Conservation (phyloP, 2,888 invertebrate species). For the Cephus pygmeus region DNA sequence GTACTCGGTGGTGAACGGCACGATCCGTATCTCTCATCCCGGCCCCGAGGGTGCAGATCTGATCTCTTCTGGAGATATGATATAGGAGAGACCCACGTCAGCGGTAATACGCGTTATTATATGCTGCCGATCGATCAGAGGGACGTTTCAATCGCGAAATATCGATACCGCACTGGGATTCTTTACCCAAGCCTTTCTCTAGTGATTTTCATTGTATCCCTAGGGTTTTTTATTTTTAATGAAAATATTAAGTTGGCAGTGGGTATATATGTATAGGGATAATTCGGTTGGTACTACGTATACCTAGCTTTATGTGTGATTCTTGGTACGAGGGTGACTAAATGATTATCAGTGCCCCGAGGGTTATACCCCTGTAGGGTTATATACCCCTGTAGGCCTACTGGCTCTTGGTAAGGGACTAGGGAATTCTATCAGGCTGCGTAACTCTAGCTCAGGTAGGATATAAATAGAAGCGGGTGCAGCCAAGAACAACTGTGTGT, state of each 20-base stretch:
- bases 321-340: background rate
- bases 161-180: background rate
- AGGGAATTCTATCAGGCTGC: slow-evolving; percentile 24
- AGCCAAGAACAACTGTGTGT: slow-evolving; percentile 35
- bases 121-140: slow-evolving; percentile 36
- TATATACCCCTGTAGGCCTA: background rate
- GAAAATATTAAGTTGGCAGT: background rate
- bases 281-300: background rate
- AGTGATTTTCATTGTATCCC: background rate
- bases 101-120: slow-evolving; percentile 50
- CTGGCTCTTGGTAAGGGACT: background rate
- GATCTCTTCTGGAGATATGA: background rate
- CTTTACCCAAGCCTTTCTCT: background rate
- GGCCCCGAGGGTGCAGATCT: slow-evolving; percentile 4
- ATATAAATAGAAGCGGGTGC: slow-evolving; percentile 50
- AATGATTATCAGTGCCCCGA: background rate
- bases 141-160: slow-evolving; percentile 47
- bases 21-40: slow-evolving; percentile 4
- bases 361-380: background rate
- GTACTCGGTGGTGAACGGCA: background rate
- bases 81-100: slow-evolving; percentile 27
- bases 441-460: slow-evolving; percentile 51
- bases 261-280: background rate
- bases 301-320: background rate
- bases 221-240: background rate